phyloP scores from a whole-genome alignment of 2,888 invertebrate genomes.

The Mythimna ferrago region DNA sequence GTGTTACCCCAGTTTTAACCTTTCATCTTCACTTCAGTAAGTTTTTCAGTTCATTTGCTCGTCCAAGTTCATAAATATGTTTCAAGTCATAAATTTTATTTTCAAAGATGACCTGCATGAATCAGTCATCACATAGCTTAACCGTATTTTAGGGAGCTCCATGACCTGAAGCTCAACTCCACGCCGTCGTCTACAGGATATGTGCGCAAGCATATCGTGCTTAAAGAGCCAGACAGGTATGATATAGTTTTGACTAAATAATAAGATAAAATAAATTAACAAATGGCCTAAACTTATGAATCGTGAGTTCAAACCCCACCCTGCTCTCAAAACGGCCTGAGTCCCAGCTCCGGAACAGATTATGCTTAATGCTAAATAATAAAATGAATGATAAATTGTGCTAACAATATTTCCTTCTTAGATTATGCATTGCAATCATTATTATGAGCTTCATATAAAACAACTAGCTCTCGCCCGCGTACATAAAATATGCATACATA shows the following conservation, averaged over 20 bases:
- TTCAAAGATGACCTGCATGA: slow-evolving; percentile 34
- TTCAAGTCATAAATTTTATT: not conserved
- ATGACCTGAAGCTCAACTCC: slow-evolving; percentile 30
- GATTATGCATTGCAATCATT: too few relatives aligned
- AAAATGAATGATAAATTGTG: too few relatives aligned
- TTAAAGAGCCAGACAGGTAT: slow-evolving; percentile 36
- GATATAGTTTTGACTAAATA: slow-evolving; percentile 8
- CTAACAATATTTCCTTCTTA: too few relatives aligned
- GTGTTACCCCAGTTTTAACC: too few relatives aligned
- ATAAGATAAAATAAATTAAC: not conserved
- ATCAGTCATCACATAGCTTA: slow-evolving; percentile 33
- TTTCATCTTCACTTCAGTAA: not conserved
- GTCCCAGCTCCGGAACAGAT: too few relatives aligned
- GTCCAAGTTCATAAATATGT: not conserved
- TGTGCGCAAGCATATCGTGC: slow-evolving; percentile 15
- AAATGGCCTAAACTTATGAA: too few relatives aligned
- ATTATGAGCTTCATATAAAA: too few relatives aligned
- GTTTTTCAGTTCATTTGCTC: not conserved
- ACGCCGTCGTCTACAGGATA: slow-evolving; percentile 23
- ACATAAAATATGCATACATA: too few relatives aligned
- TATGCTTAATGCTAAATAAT: too few relatives aligned
- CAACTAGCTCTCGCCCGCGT: too few relatives aligned
- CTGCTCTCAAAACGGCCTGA: too few relatives aligned
- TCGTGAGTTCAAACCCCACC: too few relatives aligned
- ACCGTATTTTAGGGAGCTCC: slow-evolving; percentile 47